Evolutionary conservation across 2,113 vertebrate genomes (phyloP).

Genomic region (Patagioenas fasciata): DNA sequence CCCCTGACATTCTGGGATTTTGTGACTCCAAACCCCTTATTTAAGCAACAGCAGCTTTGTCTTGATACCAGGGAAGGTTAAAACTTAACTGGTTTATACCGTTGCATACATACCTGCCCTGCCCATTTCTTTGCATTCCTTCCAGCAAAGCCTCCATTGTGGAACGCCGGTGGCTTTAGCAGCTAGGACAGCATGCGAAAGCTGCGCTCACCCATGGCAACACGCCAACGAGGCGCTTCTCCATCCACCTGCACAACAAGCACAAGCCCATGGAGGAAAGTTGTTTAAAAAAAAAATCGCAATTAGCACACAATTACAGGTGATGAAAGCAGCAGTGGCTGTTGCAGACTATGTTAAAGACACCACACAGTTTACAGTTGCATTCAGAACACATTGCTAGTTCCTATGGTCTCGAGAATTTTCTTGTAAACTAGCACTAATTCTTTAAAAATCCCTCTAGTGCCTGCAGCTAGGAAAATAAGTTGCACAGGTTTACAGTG

Average conservation of each 20-base stretch:
- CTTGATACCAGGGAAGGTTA: background rate
- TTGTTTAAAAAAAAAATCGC: background rate
- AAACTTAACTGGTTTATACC: background rate
- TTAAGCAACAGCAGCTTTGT: background rate
- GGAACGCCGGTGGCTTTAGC: conserved; percentile 15
- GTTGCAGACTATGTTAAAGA: background rate
- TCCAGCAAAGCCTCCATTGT: conserved; percentile 80
- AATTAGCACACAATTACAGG: background rate
- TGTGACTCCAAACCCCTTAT: background rate
- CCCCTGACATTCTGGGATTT: too few relatives aligned
- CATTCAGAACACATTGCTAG: background rate
- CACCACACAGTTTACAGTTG: rapidly evolving
- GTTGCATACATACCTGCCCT: conserved; percentile 64
- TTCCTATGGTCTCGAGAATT: rapidly evolving
- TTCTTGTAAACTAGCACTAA: background rate
- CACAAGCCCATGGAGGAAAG: background rate
- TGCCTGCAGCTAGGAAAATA: background rate
- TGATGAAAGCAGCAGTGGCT: background rate
- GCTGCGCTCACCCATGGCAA: background rate
- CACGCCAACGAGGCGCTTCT: background rate
- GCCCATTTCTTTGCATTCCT: conserved; percentile 69
- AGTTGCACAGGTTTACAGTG: background rate
- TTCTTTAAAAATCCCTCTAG: background rate
- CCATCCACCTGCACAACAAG: conserved; percentile 15
- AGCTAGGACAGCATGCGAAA: background rate